These are phyloP conservation scores for Platyscapa corneri DNA, from an alignment of 1,140 invertebrate species.

Conservation along the genomic window DNA sequence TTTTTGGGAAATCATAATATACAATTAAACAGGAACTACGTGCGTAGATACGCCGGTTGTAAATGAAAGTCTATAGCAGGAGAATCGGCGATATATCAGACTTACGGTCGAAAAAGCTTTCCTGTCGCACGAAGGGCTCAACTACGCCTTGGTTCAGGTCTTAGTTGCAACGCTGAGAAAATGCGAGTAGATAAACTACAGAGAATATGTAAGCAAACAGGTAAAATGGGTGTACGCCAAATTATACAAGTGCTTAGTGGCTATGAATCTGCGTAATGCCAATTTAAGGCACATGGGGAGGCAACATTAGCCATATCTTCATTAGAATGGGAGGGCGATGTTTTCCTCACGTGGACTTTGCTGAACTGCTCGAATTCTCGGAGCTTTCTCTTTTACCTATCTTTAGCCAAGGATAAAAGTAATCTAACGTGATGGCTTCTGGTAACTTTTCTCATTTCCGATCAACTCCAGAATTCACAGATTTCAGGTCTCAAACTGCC, in stretches of 20 bases:
- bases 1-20: not conserved
- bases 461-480: slow-evolving; percentile 59
- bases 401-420: slow-evolving; percentile 44
- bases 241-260: slow-evolving; percentile 55
- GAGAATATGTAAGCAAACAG: slow-evolving; percentile 44
- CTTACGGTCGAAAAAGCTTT: slow-evolving; percentile 61
- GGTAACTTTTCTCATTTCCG: slow-evolving; percentile 70
- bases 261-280: slow-evolving; percentile 64
- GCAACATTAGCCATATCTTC: slow-evolving; percentile 67
- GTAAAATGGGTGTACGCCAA: slow-evolving; percentile 30
- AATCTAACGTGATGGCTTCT: slow-evolving; percentile 55
- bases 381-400: slow-evolving; percentile 12
- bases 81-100: slow-evolving; percentile 57
- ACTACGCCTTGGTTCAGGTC: slow-evolving; percentile 67
- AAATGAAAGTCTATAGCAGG: slow-evolving; percentile 34
- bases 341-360: slow-evolving; percentile 33
- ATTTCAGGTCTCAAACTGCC: slow-evolving; percentile 24
- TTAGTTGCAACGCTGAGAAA: slow-evolving; percentile 43
- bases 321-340: slow-evolving; percentile 63
- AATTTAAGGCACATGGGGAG: slow-evolving; percentile 59
- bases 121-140: slow-evolving; percentile 57
- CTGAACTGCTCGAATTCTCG: slow-evolving; percentile 36
- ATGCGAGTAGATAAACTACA: slow-evolving; percentile 5
- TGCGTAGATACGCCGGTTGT: not conserved
- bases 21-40: slow-evolving; percentile 6